Percentiles rank a stretch among this genome's conserved stretches.
These are phyloP conservation scores for Leptothorax acervorum DNA, from an alignment of 2,888 invertebrate species.

Conservation along the genomic window DNA sequence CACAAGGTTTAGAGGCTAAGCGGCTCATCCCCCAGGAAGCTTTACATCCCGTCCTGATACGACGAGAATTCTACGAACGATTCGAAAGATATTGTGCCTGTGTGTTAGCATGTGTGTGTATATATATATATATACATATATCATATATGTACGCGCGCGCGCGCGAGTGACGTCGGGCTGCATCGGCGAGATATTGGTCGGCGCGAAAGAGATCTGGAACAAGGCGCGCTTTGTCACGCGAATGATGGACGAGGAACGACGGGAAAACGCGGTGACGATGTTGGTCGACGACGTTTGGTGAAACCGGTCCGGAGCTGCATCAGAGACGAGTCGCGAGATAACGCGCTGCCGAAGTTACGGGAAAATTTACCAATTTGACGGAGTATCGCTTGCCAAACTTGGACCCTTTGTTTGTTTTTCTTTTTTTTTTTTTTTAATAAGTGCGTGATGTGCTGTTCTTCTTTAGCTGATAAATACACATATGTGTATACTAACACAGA, in stretches of 20 bases:
- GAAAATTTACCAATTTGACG: neutral
- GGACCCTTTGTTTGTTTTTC: neutral
- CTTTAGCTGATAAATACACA: neutral
- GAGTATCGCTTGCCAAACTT: neutral
- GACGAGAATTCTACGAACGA: slow-evolving; percentile 80
- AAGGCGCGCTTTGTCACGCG: slow-evolving; percentile 49
- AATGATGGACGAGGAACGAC: slow-evolving; percentile 35
- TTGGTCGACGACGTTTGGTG: neutral
- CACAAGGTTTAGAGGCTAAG: slow-evolving; percentile 85
- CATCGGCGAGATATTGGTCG: slow-evolving; percentile 69
- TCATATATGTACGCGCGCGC: neutral
- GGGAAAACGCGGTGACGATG: slow-evolving; percentile 27
- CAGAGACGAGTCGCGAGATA: slow-evolving; percentile 1
- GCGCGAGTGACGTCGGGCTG: slow-evolving; percentile 26
- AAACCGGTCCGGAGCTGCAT: slow-evolving; percentile 10
- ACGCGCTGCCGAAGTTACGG: neutral
- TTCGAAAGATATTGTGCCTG: slow-evolving; percentile 78
- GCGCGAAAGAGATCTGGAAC: slow-evolving; percentile 62
- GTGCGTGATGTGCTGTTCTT: neutral
- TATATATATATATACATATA: neutral
- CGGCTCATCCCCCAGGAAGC: slow-evolving; percentile 85
- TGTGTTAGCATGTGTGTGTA: slow-evolving; percentile 40
- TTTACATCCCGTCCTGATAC: slow-evolving; percentile 83
- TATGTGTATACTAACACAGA: neutral
- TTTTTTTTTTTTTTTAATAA: neutral